Conservation (phyloP, 2,888 invertebrate species). For the Drosophila subquinaria region DNA sequence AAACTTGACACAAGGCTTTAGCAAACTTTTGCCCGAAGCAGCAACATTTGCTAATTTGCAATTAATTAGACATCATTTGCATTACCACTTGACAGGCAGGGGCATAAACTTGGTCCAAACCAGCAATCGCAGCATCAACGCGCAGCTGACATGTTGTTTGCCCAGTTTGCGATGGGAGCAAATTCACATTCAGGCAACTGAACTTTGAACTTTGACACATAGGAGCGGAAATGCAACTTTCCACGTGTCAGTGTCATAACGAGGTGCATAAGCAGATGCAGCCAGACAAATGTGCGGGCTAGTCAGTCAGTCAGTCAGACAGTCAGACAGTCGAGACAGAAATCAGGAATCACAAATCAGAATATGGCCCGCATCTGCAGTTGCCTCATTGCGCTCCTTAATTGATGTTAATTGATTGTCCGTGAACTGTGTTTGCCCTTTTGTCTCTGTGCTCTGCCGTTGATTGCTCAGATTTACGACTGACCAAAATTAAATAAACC, state of each 20-base stretch:
- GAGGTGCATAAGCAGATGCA: conserved; percentile 8
- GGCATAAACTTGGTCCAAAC: conserved; percentile 41
- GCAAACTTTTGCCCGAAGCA: conserved; percentile 52
- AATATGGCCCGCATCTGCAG: conserved; percentile 41
- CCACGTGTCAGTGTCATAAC: conserved; percentile 26
- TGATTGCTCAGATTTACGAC: conserved; percentile 67
- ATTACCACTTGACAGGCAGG: conserved; percentile 50
- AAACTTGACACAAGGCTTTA: conserved; percentile 58
- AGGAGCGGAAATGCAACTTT: conserved; percentile 52
- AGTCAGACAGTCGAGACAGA: neutral
- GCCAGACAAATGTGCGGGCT: conserved; percentile 25
- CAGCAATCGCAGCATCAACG: conserved; percentile 26
- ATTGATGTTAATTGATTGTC: conserved; percentile 73
- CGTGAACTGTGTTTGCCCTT: conserved; percentile 13
- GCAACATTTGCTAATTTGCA: conserved; percentile 60
- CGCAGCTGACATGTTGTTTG: conserved; percentile 49
- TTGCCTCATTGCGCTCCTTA: conserved; percentile 53
- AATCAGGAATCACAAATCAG: neutral
- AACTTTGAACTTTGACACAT: conserved; percentile 45
- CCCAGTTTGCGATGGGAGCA: neutral
- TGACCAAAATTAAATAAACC: conserved; percentile 68
- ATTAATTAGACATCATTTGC: conserved; percentile 77
- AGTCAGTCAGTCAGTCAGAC: neutral
- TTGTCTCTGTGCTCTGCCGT: conserved; percentile 10
- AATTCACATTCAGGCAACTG: conserved; percentile 14